Conservation (phyloP, 2,888 invertebrate species). For the Drosophila meridionalis region DNA sequence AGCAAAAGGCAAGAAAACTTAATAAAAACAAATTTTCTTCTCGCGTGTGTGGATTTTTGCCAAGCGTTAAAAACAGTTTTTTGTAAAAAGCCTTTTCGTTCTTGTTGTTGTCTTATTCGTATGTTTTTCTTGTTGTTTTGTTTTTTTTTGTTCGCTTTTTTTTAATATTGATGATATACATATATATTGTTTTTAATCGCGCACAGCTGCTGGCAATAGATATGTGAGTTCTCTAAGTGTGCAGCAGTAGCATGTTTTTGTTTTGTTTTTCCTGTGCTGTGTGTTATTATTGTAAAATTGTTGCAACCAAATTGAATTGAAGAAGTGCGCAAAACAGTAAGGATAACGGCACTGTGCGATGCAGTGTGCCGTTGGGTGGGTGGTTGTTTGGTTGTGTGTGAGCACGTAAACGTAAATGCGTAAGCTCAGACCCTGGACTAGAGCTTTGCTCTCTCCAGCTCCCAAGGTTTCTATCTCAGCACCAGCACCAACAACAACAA, state of each 20-base stretch:
- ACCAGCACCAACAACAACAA: constrained; percentile 15
- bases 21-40: constrained; percentile 50
- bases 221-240: constrained; percentile 47
- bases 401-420: constrained; percentile 71
- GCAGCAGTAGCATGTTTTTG: constrained; percentile 17
- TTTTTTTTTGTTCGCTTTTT: constrained; percentile 1
- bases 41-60: constrained; percentile 39
- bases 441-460: constrained; percentile 42
- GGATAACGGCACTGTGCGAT: constrained; percentile 39
- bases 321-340: constrained; percentile 52
- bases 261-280: constrained; percentile 34
- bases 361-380: constrained; percentile 1
- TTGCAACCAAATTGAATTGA: constrained; percentile 45
- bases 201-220: constrained; percentile 57
- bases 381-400: constrained; percentile 14
- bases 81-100: constrained; percentile 29
- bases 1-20: constrained; percentile 50
- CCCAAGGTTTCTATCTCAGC: constrained; percentile 45
- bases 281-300: constrained; percentile 34
- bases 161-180: constrained; percentile 24
- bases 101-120: constrained; percentile 35
- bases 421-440: constrained; percentile 64
- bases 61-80: constrained; percentile 48
- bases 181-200: constrained; percentile 56
- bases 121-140: constrained; percentile 25